Evolutionary conservation across 2,888 invertebrate genomes (phyloP), one percentile per base, ranked within the genome.

Genomic region (Ceratothoa steindachneri): DNA sequence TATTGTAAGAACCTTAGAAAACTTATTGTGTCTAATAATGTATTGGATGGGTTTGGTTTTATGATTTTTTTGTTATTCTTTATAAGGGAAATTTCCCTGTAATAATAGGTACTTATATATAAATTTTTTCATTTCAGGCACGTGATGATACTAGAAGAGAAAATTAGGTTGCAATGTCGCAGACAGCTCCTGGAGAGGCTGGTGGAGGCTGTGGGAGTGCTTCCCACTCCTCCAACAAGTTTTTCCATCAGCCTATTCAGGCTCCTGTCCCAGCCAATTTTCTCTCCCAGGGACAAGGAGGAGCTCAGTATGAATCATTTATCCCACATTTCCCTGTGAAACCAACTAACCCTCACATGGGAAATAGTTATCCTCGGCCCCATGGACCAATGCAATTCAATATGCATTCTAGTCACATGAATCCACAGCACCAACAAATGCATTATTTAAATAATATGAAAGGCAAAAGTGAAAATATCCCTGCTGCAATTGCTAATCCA

Each of bases 181-280:
- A 60, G 60, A 24, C 60, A 60, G 60, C 60, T 60, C 60, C 60
- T 60, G 60, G 60, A 60, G 60, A 60, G 60, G 27, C 60, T 24
- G 60, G 60, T 22, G n/a, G n/a, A n/a, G 60, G 60, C n/a, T n/a
- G 60, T 60, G 60, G 60, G 60, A 60, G 24, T 24, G 12, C 60
- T 60, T 24, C 60, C 60, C 60, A 60, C 60, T 60, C 60, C 60
- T 60, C 60, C 22, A 60, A 60, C 60, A 60, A 60, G 60, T 60
- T 60, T 60, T 60, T 60, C 60, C 60, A 60, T n/a, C 60, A 60
- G 60, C 60, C 60, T 60, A 24, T 60, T 60, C 60, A 60, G 60
- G 27, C 22, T 22, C 60, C 60, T 60, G 60, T 60, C 24, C 22
- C 22, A 60, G 22, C 60, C 60, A n/a, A 60, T 60, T 60, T 60